These are phyloP conservation scores for Biston betularia DNA, from an alignment of 2,888 invertebrate genomes.

Conservation along the genomic window DNA sequence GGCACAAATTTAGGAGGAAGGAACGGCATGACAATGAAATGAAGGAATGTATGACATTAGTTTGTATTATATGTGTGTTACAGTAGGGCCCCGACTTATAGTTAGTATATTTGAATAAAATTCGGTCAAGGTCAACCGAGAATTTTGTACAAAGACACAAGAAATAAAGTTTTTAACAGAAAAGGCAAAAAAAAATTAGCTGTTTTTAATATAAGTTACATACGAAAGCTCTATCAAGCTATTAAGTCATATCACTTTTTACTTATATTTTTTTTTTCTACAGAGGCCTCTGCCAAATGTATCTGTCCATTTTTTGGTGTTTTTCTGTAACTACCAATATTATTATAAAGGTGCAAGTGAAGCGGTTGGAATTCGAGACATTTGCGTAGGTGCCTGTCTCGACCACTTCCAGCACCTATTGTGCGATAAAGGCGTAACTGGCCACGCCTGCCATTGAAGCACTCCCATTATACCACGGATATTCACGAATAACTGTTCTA, in stretches of 20 bases:
- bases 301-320: no score
- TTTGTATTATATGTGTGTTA: not conserved
- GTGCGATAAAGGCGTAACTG: constrained; percentile 46
- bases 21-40: no score
- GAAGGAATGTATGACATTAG: not conserved
- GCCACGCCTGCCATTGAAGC: constrained; percentile 53
- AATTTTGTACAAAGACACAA: no score
- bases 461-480: constrained; percentile 47
- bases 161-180: no score
- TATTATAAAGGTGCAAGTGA: not conserved
- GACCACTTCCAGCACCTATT: constrained; percentile 17
- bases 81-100: not conserved
- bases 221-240: no score
- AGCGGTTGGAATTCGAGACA: not conserved
- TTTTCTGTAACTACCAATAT: not conserved
- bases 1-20: constrained; percentile 11
- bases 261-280: no score
- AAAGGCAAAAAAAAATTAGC: no score
- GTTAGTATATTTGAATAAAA: no score
- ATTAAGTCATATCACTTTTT: no score
- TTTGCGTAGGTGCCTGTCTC: constrained; percentile 34
- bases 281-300: no score
- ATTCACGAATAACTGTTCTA: constrained; percentile 27
- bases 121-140: no score
- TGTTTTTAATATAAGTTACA: no score